A percentile compares a stretch with the other conserved stretches of the same genome.
Evolutionary conservation across 2,113 vertebrate genomes (phyloP).

Genomic region (Urocitellus parryii): DNA sequence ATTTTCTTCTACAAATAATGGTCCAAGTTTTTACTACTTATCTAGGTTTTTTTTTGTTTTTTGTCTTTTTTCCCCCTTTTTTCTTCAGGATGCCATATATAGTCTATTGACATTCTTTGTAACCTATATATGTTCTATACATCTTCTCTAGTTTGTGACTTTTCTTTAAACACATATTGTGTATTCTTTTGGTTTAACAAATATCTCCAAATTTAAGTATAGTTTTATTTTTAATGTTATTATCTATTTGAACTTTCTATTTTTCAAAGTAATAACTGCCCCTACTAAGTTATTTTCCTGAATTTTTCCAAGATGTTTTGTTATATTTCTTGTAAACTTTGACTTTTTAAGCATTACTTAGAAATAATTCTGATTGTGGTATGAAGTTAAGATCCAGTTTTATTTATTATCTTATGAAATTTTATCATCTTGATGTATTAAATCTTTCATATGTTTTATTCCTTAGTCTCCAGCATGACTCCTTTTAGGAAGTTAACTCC

Average conservation of each 20-base stretch:
- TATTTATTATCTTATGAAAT: not conserved
- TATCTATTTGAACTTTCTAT: not conserved
- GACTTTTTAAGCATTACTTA: not conserved
- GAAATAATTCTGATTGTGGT: not conserved
- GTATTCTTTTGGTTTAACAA: not conserved
- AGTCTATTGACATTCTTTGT: not conserved
- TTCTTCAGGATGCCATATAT: not conserved
- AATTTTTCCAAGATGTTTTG: not conserved
- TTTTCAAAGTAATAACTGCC: not conserved
- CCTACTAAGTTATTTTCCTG: not conserved
- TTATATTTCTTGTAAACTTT: not conserved
- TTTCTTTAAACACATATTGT: not conserved
- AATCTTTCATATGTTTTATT: not conserved
- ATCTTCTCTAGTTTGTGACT: not conserved
- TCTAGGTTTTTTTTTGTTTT: not conserved
- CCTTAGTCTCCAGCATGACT: rapidly evolving
- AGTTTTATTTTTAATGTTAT: not conserved
- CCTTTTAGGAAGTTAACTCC: not conserved
- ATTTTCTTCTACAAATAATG: not conserved
- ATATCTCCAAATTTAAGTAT: not conserved
- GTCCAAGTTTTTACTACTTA: not conserved
- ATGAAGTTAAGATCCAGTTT: not conserved
- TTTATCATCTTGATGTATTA: not conserved
- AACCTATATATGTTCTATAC: not conserved
- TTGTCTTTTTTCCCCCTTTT: not conserved